phyloP scores from a whole-genome alignment of 37 sponge, comb jelly and placozoan genomes.

The Diacarnus erythraeanus region DNA sequence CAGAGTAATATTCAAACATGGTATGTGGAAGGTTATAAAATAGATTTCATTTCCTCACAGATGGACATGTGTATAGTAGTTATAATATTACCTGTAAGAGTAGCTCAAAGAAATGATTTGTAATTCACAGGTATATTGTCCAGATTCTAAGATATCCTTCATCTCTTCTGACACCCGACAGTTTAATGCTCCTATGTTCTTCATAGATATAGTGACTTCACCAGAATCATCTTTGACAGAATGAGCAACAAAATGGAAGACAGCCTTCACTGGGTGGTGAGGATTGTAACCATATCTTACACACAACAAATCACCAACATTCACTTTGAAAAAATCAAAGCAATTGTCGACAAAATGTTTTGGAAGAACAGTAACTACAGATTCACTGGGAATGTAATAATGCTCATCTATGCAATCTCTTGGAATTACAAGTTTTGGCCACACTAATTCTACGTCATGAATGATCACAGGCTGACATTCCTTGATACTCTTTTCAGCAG shows the following conservation, averaged over 20 bases:
- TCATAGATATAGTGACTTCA: background rate
- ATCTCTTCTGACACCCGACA: slow-evolving; percentile 34
- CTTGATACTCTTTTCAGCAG: slow-evolving; percentile 41
- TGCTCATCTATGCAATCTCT: slow-evolving; percentile 16
- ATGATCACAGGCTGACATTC: slow-evolving; percentile 20
- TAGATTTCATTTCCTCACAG: too few relatives aligned
- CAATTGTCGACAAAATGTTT: slow-evolving; percentile 13
- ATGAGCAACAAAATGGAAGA: slow-evolving; percentile 65
- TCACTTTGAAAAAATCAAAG: slow-evolving; percentile 34
- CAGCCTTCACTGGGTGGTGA: slow-evolving; percentile 13
- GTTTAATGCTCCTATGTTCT: slow-evolving; percentile 42
- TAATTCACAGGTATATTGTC: slow-evolving; percentile 35
- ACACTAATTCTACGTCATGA: slow-evolving; percentile 47
- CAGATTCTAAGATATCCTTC: slow-evolving; percentile 6
- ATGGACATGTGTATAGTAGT: background rate
- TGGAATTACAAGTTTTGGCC: slow-evolving; percentile 49
- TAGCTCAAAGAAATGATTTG: slow-evolving; percentile 44
- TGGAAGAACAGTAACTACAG: slow-evolving; percentile 8
- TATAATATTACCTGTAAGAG: slow-evolving; percentile 35
- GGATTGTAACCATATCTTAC: slow-evolving; percentile 46
- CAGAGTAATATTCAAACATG: too few relatives aligned
- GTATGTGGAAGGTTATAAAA: too few relatives aligned
- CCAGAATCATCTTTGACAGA: background rate
- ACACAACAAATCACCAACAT: slow-evolving; percentile 66
- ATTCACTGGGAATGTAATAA: slow-evolving; percentile 14